Percentiles rank a stretch among this genome's conserved stretches.
These are phyloP conservation scores for Tupaia chinensis DNA, from an alignment of 2,113 vertebrate genomes.

Conservation along the genomic window DNA sequence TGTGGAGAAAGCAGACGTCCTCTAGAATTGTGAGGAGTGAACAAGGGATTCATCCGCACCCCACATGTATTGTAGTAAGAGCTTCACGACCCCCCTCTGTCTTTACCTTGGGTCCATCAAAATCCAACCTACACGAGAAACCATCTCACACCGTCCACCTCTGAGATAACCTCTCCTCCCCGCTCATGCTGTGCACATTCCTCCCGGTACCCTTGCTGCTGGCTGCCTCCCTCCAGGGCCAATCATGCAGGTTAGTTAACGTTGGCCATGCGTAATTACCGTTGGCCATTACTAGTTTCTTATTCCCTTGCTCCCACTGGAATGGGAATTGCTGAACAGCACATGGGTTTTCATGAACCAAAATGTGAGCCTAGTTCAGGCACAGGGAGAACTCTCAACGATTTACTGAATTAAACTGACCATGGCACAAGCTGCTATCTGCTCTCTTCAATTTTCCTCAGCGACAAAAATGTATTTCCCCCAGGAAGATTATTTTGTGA, in stretches of 20 bases:
- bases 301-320: neutral
- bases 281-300: no score
- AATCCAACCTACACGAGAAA: neutral
- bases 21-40: neutral
- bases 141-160: neutral
- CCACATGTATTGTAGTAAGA: neutral
- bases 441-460: conserved; percentile 41
- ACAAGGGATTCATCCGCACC: neutral
- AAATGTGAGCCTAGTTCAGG: neutral
- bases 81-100: neutral
- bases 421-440: neutral
- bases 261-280: no score
- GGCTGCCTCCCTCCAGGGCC: neutral
- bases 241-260: neutral
- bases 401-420: neutral
- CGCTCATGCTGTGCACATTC: neutral
- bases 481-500: conserved; percentile 57
- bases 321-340: neutral
- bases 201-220: neutral
- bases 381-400: neutral
- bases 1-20: neutral
- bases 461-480: conserved; percentile 30
- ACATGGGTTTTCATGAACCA: neutral
- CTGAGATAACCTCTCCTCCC: neutral
- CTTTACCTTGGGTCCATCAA: neutral